Conservation (phyloP, 2,113 vertebrate species). For the Osmerus eperlanus region DNA sequence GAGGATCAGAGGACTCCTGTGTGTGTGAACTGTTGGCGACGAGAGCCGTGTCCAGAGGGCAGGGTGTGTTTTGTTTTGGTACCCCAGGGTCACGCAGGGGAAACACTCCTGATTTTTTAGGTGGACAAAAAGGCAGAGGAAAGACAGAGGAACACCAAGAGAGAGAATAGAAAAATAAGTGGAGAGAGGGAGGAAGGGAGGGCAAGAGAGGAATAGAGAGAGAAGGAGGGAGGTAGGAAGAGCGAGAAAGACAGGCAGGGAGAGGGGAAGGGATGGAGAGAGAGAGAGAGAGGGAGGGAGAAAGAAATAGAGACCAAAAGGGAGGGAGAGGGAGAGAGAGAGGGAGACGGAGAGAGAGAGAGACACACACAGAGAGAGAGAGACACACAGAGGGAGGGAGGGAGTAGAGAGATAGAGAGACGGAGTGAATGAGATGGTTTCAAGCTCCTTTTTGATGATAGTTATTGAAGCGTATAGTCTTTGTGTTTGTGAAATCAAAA, state of each 20-base stretch:
- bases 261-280: neutral
- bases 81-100: conserved; percentile 53
- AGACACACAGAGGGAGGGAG: neutral
- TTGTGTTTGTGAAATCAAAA: conserved; percentile 14
- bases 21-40: conserved; percentile 32
- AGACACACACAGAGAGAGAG: neutral
- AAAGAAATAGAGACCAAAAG: neutral
- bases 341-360: too few relatives aligned
- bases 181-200: neutral
- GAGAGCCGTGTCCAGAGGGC: conserved; percentile 18
- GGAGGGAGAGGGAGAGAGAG: neutral
- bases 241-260: neutral
- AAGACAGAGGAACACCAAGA: too few relatives aligned
- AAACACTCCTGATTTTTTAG: conserved; percentile 55
- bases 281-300: neutral
- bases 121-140: too few relatives aligned
- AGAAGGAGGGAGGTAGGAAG: neutral
- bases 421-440: too few relatives aligned
- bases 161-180: too few relatives aligned
- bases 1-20: conserved; percentile 29
- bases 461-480: neutral
- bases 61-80: conserved; percentile 39
- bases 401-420: too few relatives aligned
- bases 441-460: too few relatives aligned
- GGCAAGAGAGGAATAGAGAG: neutral